Percentiles rank a stretch among this genome's conserved stretches.
Conservation (phyloP, 1,140 invertebrate species). For the Macrotrachela quadricornifera region DNA sequence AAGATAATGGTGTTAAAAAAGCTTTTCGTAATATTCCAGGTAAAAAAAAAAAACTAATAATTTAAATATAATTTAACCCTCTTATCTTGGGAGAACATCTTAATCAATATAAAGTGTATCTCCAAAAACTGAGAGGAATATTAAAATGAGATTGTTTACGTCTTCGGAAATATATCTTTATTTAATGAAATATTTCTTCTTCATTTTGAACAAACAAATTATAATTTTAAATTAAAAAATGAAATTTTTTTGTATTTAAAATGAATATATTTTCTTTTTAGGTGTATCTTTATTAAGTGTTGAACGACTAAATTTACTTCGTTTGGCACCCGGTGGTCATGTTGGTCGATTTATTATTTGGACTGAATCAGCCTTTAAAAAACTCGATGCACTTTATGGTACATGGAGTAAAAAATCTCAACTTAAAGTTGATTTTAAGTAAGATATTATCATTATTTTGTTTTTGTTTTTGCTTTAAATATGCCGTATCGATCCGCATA, state of each 20-base stretch:
- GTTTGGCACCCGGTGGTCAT: slow-evolving; percentile 82
- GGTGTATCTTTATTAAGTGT: slow-evolving; percentile 72
- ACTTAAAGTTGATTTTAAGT: slow-evolving; percentile 75
- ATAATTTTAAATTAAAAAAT: too few species aligned
- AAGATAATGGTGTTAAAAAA: slow-evolving; percentile 67
- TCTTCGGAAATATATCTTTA: too few species aligned
- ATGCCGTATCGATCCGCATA: too few species aligned
- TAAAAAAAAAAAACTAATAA: not conserved
- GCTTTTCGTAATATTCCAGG: slow-evolving; percentile 98
- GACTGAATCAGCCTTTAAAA: slow-evolving; percentile 73
- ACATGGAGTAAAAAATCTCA: slow-evolving; percentile 69
- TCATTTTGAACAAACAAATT: too few species aligned
- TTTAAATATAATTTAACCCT: too few species aligned
- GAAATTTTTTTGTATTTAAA: too few species aligned
- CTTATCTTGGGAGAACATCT: too few species aligned
- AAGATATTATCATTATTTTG: slow-evolving; percentile 1
- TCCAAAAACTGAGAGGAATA: too few species aligned
- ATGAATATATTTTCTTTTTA: too few species aligned
- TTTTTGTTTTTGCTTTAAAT: not conserved
- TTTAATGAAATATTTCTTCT: too few species aligned
- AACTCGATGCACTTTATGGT: slow-evolving; percentile 71
- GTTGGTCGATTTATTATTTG: slow-evolving; percentile 88
- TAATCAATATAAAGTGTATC: too few species aligned
- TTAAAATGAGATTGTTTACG: too few species aligned
- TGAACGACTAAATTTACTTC: slow-evolving; percentile 72